These are phyloP conservation scores for Ceratoteleas bidentatus DNA, from an alignment of 1,140 invertebrate species.

Conservation along the genomic window DNA sequence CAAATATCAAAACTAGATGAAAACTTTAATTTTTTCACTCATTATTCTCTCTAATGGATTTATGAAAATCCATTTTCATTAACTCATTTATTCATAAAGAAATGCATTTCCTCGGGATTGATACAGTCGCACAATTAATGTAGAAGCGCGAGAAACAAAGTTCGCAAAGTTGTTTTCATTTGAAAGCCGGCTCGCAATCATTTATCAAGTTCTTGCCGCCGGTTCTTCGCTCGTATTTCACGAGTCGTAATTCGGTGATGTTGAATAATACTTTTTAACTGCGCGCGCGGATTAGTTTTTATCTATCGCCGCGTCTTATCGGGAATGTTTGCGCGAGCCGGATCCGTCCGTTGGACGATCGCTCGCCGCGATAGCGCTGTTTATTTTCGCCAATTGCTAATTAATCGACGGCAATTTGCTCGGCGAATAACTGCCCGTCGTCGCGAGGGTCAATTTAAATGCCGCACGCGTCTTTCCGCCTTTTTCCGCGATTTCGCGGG, in stretches of 20 bases:
- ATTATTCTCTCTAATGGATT: too few relatives aligned
- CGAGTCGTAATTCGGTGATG: conserved; percentile 24
- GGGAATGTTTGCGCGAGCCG: conserved; percentile 32
- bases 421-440: conserved; percentile 17
- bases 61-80: too few relatives aligned
- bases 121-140: too few relatives aligned
- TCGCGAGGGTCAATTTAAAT: neutral
- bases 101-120: neutral
- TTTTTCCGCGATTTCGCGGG: too few relatives aligned
- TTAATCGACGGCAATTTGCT: conserved; percentile 54
- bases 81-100: neutral
- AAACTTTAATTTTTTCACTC: too few relatives aligned
- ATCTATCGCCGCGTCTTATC: conserved; percentile 38
- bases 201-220: conserved; percentile 7
- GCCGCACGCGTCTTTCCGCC: neutral
- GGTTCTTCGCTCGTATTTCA: conserved; percentile 11
- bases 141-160: too few relatives aligned
- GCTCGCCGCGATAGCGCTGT: conserved; percentile 26
- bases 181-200: neutral
- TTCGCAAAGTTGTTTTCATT: conserved; percentile 6
- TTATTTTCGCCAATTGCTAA: conserved; percentile 47
- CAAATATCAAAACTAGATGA: too few relatives aligned
- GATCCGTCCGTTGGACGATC: conserved; percentile 27
- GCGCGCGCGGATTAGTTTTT: conserved; percentile 34
- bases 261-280: conserved; percentile 46